These are phyloP conservation scores for Leucoraja ocellata DNA, from an alignment of 2,797 vertebrate genomes.

Conservation along the genomic window DNA sequence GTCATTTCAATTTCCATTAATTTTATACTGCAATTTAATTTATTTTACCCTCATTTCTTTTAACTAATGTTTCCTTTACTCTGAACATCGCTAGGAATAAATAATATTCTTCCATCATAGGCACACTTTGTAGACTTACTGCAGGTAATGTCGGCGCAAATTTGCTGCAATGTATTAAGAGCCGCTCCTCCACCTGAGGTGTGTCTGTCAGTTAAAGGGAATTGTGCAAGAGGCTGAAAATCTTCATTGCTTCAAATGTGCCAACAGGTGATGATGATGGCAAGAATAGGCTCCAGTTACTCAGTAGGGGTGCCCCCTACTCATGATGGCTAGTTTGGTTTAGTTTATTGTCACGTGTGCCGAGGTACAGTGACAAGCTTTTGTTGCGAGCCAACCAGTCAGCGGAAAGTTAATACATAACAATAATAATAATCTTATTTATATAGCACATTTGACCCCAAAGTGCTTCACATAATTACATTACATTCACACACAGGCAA, in stretches of 20 bases:
- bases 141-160: neutral
- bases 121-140: neutral
- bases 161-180: neutral
- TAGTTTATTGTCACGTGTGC: no score
- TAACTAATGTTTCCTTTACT: neutral
- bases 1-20: neutral
- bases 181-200: neutral
- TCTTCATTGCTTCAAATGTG: neutral
- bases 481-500: no score
- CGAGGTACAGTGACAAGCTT: no score
- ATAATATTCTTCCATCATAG: neutral
- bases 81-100: neutral
- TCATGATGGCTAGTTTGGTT: no score
- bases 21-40: neutral
- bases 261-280: neutral
- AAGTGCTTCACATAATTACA: no score
- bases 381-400: no score
- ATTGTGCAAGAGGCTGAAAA: neutral
- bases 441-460: no score
- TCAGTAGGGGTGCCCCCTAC: no score
- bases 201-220: neutral
- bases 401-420: no score
- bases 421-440: no score
- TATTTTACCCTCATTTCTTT: neutral
- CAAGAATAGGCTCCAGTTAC: neutral